Evolutionary conservation across 2,888 invertebrate genomes (phyloP), one percentile per base, ranked within the genome.

Genomic region (Dyspetes luteomarginatus): DNA sequence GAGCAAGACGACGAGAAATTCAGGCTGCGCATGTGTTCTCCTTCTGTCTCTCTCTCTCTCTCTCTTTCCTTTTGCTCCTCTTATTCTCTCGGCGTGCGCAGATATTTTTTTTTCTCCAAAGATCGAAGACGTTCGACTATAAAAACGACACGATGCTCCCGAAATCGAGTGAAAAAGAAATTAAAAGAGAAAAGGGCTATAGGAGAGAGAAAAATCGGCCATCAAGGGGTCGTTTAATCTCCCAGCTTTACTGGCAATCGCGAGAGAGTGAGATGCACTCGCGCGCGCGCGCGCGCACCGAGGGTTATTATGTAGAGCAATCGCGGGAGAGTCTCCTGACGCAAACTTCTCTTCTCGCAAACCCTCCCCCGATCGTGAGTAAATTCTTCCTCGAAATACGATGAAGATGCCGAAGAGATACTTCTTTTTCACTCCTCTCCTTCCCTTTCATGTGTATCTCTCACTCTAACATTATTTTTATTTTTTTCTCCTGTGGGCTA

Each of bases 221-320:
- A 50, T 65, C 67, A 65, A 67, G 68, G 64, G 76, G 71, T 80
- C 82, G 82, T 81, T 84, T 81, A 78, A 78, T 78, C 73, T 78
- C 73, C 73, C 43, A 78, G 73, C 73, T 78, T 15, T 68, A 26
- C 72, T 45, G 78, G 72, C 50, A 65, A 78, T 73, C 72, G 60
- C 5, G 19, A 7, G 52, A 67, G 17, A 12, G 28, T 3, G 67
- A 67, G 15, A 9, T 36, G 52, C 28, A 30, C n/a, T n/a, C n/a
- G 30, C 1, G 65, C 48, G 24, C 4, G 41, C n/a, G n/a, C n/a
- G 55, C 30, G 65, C 67, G 68, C 78, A 78, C 67, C 73, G 73
- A 78, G 48, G 81, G 83, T 88, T 87, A 87, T 86, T 88, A 87
- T 85, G 76, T 85, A 82, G 82, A 86, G 85, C 85, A 83, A 75